Evolutionary conservation across 2,888 invertebrate species (phyloP).

Genomic region (Nebria salina): DNA sequence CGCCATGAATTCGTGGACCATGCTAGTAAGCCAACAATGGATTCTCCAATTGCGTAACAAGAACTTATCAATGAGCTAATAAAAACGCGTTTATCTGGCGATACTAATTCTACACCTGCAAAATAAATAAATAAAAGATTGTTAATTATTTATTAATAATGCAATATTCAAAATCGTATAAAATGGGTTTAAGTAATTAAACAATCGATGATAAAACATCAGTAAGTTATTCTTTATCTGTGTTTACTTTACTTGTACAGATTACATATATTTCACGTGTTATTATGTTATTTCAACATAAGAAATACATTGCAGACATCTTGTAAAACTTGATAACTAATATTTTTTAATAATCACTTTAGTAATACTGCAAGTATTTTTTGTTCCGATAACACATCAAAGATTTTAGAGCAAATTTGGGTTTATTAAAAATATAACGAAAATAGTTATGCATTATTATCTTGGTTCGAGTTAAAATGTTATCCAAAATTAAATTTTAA

Average conservation of each 20-base stretch:
- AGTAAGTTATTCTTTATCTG: background rate
- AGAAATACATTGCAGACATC: background rate
- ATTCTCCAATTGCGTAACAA: constrained; percentile 77
- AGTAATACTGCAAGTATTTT: too few species aligned
- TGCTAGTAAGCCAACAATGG: constrained; percentile 73
- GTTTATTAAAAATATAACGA: too few species aligned
- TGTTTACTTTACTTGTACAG: background rate
- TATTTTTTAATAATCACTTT: too few species aligned
- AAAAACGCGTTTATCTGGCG: constrained; percentile 76
- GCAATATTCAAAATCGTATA: background rate
- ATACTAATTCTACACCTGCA: constrained; percentile 79
- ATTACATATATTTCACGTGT: background rate
- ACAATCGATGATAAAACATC: background rate
- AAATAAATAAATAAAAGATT: constrained; percentile 49
- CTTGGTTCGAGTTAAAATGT: too few species aligned
- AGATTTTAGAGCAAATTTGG: too few species aligned
- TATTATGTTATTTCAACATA: too few species aligned
- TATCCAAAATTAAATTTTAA: background rate
- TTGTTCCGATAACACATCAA: too few species aligned
- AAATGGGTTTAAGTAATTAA: constrained; percentile 26
- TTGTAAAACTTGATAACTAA: too few species aligned
- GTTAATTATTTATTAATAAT: constrained; percentile 8
- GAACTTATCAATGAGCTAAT: constrained; percentile 77
- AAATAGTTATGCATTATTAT: too few species aligned
- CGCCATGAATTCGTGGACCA: constrained; percentile 77